phyloP scores from a whole-genome alignment of 2,797 vertebrate species.

The Eupleurogrammus muticus region DNA sequence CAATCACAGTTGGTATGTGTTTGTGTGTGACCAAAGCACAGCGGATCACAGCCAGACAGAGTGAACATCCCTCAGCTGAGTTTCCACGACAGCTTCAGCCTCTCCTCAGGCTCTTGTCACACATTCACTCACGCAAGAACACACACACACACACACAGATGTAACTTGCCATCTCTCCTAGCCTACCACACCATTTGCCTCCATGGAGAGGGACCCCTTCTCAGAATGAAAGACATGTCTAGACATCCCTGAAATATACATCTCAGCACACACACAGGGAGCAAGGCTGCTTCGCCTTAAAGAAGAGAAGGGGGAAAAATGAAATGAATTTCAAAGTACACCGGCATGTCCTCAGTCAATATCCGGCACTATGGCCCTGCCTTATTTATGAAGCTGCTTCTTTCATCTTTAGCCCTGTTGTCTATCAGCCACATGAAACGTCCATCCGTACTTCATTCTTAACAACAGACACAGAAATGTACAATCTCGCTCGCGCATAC shows the following conservation, averaged over 20 bases:
- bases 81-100: constrained; percentile 68
- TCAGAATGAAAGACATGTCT: constrained; percentile 86
- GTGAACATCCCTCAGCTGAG: constrained; percentile 68
- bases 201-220: constrained; percentile 82
- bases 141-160: constrained; percentile 17
- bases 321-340: constrained; percentile 87
- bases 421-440: constrained; percentile 85
- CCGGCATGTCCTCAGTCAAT: constrained; percentile 87
- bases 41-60: constrained; percentile 76
- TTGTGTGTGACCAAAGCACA: constrained; percentile 74
- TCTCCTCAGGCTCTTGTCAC: constrained; percentile 66
- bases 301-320: constrained; percentile 77
- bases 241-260: constrained; percentile 87
- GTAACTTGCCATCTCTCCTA: constrained; percentile 57
- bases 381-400: constrained; percentile 86
- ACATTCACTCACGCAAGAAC: constrained; percentile 44
- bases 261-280: constrained; percentile 80
- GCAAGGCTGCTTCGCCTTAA: constrained; percentile 80
- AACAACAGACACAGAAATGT: constrained; percentile 76
- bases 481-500: constrained; percentile 37
- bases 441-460: constrained; percentile 80
- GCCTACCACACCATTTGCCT: constrained; percentile 68
- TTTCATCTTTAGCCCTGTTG: constrained; percentile 87
- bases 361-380: constrained; percentile 84
- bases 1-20: constrained; percentile 71